A percentile compares a stretch with the other conserved stretches of the same genome.
Evolutionary conservation across 2,797 vertebrate genomes (phyloP).

Genomic region (Thaleichthys pacificus): DNA sequence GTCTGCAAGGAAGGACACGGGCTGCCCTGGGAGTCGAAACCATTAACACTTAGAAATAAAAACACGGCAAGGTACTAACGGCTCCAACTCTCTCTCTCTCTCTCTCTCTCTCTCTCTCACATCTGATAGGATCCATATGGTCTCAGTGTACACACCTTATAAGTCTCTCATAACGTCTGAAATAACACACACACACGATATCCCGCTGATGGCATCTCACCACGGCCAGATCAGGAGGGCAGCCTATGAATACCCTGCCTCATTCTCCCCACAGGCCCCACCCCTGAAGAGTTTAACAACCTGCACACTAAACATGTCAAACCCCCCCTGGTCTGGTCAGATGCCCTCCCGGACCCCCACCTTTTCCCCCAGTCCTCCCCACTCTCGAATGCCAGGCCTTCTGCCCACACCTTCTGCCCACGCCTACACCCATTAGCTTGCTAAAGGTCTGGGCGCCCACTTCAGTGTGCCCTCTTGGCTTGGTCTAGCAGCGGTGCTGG

Average conservation of each 20-base stretch:
- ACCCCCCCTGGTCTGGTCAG: too few species aligned
- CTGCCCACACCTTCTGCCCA: too few species aligned
- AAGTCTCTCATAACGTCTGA: neutral
- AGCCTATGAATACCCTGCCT: neutral
- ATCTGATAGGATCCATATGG: too few species aligned
- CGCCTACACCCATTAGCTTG: too few species aligned
- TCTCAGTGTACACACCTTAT: too few species aligned
- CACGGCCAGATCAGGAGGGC: slow-evolving; percentile 1
- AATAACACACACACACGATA: neutral
- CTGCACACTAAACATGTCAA: neutral
- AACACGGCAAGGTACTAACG: slow-evolving; percentile 5
- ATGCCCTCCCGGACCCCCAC: neutral
- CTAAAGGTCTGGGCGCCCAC: too few species aligned
- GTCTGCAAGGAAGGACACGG: slow-evolving; percentile 34
- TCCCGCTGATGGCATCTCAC: slow-evolving; percentile 19
- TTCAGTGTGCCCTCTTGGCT: neutral
- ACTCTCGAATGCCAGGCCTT: neutral
- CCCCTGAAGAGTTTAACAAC: slow-evolving; percentile 16
- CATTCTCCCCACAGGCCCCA: neutral
- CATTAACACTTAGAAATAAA: slow-evolving; percentile 31
- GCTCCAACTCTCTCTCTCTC: neutral
- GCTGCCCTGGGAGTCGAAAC: slow-evolving; percentile 36
- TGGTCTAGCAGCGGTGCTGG: too few species aligned
- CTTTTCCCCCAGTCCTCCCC: slow-evolving; percentile 9
- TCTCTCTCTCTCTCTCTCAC: neutral